Evolutionary conservation across 2,113 vertebrate genomes (phyloP), one percentile per base, ranked within the genome.

Genomic region (Ptychochromis oligacanthus): DNA sequence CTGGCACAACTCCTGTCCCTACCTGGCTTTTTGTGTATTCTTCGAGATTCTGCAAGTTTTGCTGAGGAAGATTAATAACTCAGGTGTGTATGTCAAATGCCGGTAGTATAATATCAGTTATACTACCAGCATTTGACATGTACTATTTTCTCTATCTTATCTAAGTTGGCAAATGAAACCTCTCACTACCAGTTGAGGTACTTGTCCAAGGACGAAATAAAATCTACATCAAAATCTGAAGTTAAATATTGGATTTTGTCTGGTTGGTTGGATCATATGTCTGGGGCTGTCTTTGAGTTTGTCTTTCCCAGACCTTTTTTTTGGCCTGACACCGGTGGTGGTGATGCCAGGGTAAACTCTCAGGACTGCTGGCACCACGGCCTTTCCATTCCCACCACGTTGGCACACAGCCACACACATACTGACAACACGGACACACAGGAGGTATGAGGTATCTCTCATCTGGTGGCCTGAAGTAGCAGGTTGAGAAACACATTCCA

Each of bases 361-460:
- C 61, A 43, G 58, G 60, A 77, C 87, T 40, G n/a, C 80, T 87
- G 88, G 75, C 80, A 80, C 70, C 13, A 58, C 38, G 36, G 83
- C 20, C 75, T 76, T 64, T 86, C 67, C 61, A 84, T 80, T 87
- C 60, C 86, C 49, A 84, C 57, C 62, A 26, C 56, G 79, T 81
- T 61, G 70, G 56, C 77, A 80, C 62, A 81, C 62, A 83, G 43
- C 13, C 72, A 57, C 62, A 74, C n/a, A n/a, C n/a, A n/a, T n/a
- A n/a, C 43, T 52, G 43, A 72, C 62, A 78, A 72, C n/a, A 76
- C n/a, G 26, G 28, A 81, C 62, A 82, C 54, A 70, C 75, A 90
- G 22, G 65, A 91, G 83, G 72, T 88, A 79, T 79, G 87, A 88
- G 80, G 79, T 89, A 94, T 93, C 92, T 83, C 83, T 93, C 93